Evolutionary conservation across 1,140 invertebrate species (phyloP).

Genomic region (Dryas iulia): DNA sequence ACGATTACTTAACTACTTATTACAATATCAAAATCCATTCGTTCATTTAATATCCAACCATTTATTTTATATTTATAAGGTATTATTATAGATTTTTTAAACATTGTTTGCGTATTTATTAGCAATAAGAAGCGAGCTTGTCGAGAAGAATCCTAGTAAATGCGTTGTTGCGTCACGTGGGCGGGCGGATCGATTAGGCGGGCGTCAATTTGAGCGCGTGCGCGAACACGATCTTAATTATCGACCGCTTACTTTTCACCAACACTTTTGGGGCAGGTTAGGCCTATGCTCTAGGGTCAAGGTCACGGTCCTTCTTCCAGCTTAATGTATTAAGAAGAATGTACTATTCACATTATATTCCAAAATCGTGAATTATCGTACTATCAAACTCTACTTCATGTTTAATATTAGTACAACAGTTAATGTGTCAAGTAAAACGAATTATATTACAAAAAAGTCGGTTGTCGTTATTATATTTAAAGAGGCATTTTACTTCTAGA

Average conservation of each 20-base stretch:
- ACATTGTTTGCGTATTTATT: constrained; percentile 19
- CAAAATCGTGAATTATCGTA: neutral
- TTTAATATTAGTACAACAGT: no score
- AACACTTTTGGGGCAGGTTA: constrained; percentile 78
- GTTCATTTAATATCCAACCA: neutral
- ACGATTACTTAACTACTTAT: neutral
- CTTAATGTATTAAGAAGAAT: neutral
- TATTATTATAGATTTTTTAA: neutral
- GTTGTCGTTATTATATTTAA: no score
- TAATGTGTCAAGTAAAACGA: no score
- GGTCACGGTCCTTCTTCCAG: constrained; percentile 63
- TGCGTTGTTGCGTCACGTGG: constrained; percentile 73
- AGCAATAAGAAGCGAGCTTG: constrained; percentile 34
- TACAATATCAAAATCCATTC: neutral
- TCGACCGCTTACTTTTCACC: constrained; percentile 69
- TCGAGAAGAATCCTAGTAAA: constrained; percentile 69
- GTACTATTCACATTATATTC: neutral
- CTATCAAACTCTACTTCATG: neutral
- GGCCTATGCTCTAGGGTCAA: constrained; percentile 75
- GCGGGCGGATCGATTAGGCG: constrained; percentile 68
- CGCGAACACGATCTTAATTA: constrained; percentile 65
- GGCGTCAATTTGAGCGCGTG: constrained; percentile 52
- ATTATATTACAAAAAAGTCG: no score
- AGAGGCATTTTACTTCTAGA: no score
- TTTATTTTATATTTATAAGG: neutral